Conservation (phyloP, 2,888 invertebrate genomes). For the Nephrotoma appendiculata region DNA sequence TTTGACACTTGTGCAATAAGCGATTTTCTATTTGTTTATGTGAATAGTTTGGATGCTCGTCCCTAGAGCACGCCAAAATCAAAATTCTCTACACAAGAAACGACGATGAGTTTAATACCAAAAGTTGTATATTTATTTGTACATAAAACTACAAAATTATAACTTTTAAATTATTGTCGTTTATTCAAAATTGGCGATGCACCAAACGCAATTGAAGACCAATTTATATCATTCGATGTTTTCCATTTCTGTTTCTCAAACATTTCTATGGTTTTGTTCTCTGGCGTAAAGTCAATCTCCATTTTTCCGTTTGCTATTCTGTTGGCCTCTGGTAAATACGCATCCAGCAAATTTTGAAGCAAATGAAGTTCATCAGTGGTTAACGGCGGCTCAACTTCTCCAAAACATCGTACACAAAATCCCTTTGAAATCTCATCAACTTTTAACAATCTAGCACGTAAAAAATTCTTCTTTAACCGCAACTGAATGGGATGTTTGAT, state of each 20-base stretch:
- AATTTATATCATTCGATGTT: neutral
- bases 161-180: neutral
- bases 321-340: neutral
- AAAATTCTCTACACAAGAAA: neutral
- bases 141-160: neutral
- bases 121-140: too few species aligned
- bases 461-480: neutral
- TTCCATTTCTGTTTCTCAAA: neutral
- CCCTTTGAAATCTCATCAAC: neutral
- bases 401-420: slow-evolving; percentile 16
- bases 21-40: neutral
- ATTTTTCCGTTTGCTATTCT: neutral
- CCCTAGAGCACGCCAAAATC: neutral
- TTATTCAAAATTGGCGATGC: neutral
- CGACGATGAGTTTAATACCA: neutral
- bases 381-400: slow-evolving; percentile 21
- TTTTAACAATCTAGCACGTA: neutral
- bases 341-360: slow-evolving; percentile 9
- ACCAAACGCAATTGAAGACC: neutral
- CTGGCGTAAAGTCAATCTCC: neutral
- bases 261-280: neutral
- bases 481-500: slow-evolving; percentile 17
- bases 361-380: slow-evolving; percentile 13
- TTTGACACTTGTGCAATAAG: neutral
- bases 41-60: neutral